Conservation (phyloP, 2,888 invertebrate genomes). For the Drosophila ustulata region DNA sequence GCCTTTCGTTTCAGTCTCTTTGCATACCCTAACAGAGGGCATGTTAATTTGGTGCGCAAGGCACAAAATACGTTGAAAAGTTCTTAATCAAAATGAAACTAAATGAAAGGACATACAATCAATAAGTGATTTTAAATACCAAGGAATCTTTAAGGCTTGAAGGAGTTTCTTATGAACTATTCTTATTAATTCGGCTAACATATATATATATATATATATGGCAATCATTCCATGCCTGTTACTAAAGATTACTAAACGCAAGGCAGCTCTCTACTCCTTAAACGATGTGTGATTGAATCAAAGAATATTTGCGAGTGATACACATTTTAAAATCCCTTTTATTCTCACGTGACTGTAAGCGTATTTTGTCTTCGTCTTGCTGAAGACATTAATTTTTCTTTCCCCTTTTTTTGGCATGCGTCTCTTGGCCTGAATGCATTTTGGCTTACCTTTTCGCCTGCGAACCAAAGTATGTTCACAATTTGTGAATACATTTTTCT, state of each 20-base stretch:
- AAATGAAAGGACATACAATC: too few relatives aligned
- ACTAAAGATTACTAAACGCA: too few relatives aligned
- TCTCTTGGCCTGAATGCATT: slow-evolving; percentile 20
- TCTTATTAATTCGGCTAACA: too few relatives aligned
- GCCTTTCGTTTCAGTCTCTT: slow-evolving; percentile 52
- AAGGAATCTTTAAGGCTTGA: too few relatives aligned
- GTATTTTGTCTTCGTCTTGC: slow-evolving; percentile 1
- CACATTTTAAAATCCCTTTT: background rate
- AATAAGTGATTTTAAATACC: too few relatives aligned
- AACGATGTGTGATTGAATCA: too few relatives aligned
- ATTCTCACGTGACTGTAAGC: background rate
- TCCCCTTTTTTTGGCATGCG: slow-evolving; percentile 3
- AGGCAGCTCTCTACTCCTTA: too few relatives aligned
- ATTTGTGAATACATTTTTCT: slow-evolving; percentile 44
- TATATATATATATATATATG: too few relatives aligned
- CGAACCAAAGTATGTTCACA: slow-evolving; percentile 47
- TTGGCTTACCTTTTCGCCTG: slow-evolving; percentile 54
- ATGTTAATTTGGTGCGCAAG: background rate
- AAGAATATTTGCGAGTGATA: too few relatives aligned
- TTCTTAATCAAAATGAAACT: too few relatives aligned
- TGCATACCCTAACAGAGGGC: slow-evolving; percentile 18
- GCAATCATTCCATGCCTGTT: too few relatives aligned
- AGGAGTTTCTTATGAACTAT: too few relatives aligned
- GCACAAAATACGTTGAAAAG: background rate
- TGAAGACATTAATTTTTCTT: background rate